Percentiles rank a stretch among this genome's conserved stretches.
Conservation (phyloP, 2,888 invertebrate species). For the Tinea pellionella region DNA sequence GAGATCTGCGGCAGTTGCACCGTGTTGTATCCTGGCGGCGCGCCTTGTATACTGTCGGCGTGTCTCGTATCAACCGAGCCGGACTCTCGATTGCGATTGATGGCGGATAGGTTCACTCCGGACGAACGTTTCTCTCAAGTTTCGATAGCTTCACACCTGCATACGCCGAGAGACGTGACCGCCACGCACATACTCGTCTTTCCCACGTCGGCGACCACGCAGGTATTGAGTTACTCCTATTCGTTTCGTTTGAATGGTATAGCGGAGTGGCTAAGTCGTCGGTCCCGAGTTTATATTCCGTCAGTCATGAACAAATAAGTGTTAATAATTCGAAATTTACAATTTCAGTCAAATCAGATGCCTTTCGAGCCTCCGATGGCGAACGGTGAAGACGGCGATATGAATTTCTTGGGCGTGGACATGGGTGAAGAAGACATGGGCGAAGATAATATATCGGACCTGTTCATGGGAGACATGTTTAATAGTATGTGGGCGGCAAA, state of each 20-base stretch:
- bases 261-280: too few species aligned
- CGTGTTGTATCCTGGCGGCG: conserved; percentile 82
- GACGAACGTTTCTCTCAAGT: conserved; percentile 91
- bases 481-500: conserved; percentile 46
- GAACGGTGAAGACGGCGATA: conserved; percentile 59
- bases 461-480: conserved; percentile 78
- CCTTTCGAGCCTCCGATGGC: conserved; percentile 57
- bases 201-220: conserved; percentile 95
- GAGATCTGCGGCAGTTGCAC: conserved; percentile 92
- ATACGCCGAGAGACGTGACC: conserved; percentile 96
- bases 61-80: conserved; percentile 97
- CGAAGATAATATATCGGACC: conserved; percentile 78
- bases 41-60: conserved; percentile 95
- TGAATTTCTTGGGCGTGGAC: conserved; percentile 50
- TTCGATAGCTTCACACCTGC: conserved; percentile 88
- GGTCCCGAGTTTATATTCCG: too few species aligned
- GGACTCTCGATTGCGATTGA: conserved; percentile 86
- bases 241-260: too few species aligned
- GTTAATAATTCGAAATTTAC: too few species aligned
- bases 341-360: conserved; percentile 51
- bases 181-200: conserved; percentile 99
- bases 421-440: conserved; percentile 67
- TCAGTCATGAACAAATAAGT: too few species aligned
- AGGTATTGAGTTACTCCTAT: conserved; percentile 57
- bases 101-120: conserved; percentile 96